Evolutionary conservation across 2,797 vertebrate genomes (phyloP).

Genomic region (Coreius guichenoti): DNA sequence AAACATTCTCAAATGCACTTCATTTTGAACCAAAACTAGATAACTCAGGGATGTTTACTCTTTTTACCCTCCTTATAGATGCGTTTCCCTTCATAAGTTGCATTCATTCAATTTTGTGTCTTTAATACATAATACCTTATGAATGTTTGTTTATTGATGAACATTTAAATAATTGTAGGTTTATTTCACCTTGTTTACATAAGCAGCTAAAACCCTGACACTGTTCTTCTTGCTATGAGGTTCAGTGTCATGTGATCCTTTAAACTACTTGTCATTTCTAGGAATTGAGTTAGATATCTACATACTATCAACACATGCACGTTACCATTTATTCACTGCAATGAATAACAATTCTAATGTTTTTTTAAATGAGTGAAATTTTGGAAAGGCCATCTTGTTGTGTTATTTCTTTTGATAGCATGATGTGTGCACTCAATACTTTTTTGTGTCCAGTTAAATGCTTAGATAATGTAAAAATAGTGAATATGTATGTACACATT

Average conservation of each 20-base stretch:
- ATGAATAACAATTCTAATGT: constrained; percentile 26
- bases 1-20: constrained; percentile 68
- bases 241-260: constrained; percentile 13
- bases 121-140: constrained; percentile 60
- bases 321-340: constrained; percentile 35
- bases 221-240: constrained; percentile 21
- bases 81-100: constrained; percentile 58
- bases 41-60: constrained; percentile 78
- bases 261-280: constrained; percentile 31
- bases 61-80: constrained; percentile 67
- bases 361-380: constrained; percentile 40
- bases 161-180: constrained; percentile 13
- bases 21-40: constrained; percentile 79
- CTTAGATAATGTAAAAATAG: constrained; percentile 29
- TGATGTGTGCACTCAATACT: constrained; percentile 32
- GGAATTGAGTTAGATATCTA: constrained; percentile 26
- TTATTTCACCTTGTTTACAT: constrained; percentile 26
- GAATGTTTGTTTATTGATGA: constrained; percentile 16
- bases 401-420: constrained; percentile 26
- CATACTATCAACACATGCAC: constrained; percentile 45
- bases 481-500: constrained; percentile 8
- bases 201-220: constrained; percentile 33
- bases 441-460: constrained; percentile 20
- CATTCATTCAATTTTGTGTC: constrained; percentile 24
- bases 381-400: background rate